A percentile compares a stretch with the other conserved stretches of the same genome.
These are phyloP conservation scores for Hozukius guyotensis DNA, from an alignment of 2,797 vertebrate genomes.

Conservation along the genomic window DNA sequence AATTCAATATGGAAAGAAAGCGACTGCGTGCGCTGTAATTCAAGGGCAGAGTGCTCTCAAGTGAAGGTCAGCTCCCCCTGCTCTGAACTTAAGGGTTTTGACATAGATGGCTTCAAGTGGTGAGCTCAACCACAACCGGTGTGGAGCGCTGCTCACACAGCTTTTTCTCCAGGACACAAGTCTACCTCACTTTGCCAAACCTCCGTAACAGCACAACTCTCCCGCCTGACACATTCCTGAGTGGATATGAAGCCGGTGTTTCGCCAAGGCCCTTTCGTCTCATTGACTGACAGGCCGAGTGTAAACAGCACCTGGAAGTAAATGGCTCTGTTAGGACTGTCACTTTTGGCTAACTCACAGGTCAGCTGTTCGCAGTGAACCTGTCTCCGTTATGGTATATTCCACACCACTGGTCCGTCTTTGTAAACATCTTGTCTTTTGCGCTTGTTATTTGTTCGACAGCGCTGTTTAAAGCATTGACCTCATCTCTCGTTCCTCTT, in stretches of 20 bases:
- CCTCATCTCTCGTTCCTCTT: constrained; percentile 31
- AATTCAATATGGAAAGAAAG: neutral
- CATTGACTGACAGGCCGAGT: constrained; percentile 42
- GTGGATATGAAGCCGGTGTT: constrained; percentile 37
- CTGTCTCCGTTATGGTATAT: constrained; percentile 28
- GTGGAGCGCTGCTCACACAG: constrained; percentile 22
- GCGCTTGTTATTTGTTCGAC: constrained; percentile 48
- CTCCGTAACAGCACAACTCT: constrained; percentile 9
- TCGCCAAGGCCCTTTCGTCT: constrained; percentile 38
- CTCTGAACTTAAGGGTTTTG: constrained; percentile 32
- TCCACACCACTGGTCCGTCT: constrained; percentile 16
- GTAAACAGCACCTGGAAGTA: constrained; percentile 53
- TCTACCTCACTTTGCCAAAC: constrained; percentile 33
- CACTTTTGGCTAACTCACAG: constrained; percentile 44
- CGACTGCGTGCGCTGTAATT: neutral
- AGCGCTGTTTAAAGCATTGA: constrained; percentile 40
- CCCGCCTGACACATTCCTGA: constrained; percentile 38
- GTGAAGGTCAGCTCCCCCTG: constrained; percentile 44
- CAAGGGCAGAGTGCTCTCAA: constrained; percentile 12
- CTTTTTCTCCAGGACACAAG: constrained; percentile 22
- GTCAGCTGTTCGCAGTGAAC: constrained; percentile 50
- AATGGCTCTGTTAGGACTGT: constrained; percentile 49
- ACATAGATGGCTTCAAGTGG: constrained; percentile 29
- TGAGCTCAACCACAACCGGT: neutral
- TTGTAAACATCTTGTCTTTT: constrained; percentile 31